phyloP scores from a whole-genome alignment of 2,797 vertebrate genomes.

The Centropyge bicolor region DNA sequence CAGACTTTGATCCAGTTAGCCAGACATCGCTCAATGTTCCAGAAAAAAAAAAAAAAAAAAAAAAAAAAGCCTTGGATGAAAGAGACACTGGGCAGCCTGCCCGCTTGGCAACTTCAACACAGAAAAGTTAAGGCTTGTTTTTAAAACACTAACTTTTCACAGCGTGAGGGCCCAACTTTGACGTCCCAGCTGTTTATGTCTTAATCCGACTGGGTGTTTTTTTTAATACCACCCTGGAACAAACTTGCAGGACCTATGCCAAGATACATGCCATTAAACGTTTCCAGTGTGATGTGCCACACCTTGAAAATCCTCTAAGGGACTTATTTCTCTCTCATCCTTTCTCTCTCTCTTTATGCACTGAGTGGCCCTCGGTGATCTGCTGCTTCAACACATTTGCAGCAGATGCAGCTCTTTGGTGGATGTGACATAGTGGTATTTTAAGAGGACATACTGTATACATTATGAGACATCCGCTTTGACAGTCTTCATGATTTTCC shows the following conservation, averaged over 20 bases:
- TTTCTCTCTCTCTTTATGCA: constrained; percentile 7
- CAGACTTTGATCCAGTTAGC: constrained; percentile 46
- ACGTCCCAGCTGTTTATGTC: constrained; percentile 45
- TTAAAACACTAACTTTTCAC: constrained; percentile 60
- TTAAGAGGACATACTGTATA: constrained; percentile 2
- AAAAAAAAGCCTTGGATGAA: constrained; percentile 39
- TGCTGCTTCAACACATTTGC: constrained; percentile 28
- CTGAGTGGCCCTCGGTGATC: neutral
- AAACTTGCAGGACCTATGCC: neutral
- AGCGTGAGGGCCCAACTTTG: constrained; percentile 37
- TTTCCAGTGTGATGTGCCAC: constrained; percentile 11
- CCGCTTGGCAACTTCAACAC: constrained; percentile 66
- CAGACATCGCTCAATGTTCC: constrained; percentile 32
- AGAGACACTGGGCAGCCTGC: constrained; percentile 69
- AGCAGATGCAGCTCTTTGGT: constrained; percentile 15
- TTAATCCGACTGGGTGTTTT: constrained; percentile 13
- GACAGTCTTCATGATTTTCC: neutral
- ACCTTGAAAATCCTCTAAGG: neutral
- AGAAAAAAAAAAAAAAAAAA: neutral
- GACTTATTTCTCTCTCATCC: neutral
- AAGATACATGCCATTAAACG: constrained; percentile 22
- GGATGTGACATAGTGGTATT: constrained; percentile 10
- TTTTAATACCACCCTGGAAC: constrained; percentile 33
- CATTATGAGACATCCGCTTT: constrained; percentile 5
- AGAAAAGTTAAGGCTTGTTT: constrained; percentile 58